Evolutionary conservation across 2,797 vertebrate species (phyloP).

Genomic region (Neomorphus geoffroyi): DNA sequence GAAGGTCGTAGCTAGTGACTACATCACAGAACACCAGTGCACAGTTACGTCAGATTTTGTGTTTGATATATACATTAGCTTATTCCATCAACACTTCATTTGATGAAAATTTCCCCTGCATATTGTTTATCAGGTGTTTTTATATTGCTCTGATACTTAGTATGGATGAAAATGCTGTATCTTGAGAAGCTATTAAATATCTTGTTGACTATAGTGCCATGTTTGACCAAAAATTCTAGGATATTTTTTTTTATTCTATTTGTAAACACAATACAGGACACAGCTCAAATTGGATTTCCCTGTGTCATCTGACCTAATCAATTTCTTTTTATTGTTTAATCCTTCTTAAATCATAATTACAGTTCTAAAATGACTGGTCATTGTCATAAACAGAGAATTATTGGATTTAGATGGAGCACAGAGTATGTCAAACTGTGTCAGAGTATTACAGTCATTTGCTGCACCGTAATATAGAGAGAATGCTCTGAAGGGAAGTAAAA

Average conservation of each 20-base stretch:
- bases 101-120: not conserved
- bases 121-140: not conserved
- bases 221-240: not conserved
- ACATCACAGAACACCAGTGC: not conserved
- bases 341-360: not conserved
- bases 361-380: not conserved
- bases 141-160: not conserved
- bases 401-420: not conserved
- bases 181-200: not conserved
- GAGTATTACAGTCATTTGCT: not conserved
- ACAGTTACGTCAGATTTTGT: not conserved
- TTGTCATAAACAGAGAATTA: not conserved
- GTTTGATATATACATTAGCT: not conserved
- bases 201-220: not conserved
- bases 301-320: not conserved
- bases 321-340: not conserved
- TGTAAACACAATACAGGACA: not conserved
- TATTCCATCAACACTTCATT: not conserved
- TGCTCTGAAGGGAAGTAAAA: not conserved
- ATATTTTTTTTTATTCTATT: not conserved
- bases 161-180: not conserved
- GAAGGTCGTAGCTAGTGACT: not conserved
- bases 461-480: not conserved
- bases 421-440: not conserved
- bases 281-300: not conserved